Evolutionary conservation across 2,113 vertebrate species (phyloP), one percentile per base, ranked within the genome.

Genomic region (Morone chrysops): DNA sequence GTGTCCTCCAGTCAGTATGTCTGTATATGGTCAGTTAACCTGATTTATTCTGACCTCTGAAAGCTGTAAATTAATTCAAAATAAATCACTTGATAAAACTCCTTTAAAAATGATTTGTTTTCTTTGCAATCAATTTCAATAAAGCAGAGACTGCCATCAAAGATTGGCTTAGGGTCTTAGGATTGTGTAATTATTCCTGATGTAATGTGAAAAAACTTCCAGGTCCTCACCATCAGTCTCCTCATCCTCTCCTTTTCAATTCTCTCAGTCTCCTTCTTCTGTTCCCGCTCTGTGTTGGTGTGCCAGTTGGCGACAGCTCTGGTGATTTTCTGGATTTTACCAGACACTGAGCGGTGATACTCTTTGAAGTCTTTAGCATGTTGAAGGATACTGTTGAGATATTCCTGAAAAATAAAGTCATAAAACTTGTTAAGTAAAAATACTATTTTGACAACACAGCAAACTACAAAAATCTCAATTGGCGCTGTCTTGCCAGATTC

Each of bases 301-400:
- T 99, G 98, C 98, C 98, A 99, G 62, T 95, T 99, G 38, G 96
- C 97, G 73, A 99, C 96, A 2, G 98, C 97, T 92, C 98, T 96
- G 68, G 97, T 97, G 67, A 99, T 96, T 71, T 99, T 99, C 93
- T 99, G 98, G 70, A 97, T 97, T 94, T 99, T 99, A 4, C 97
- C 98, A 0, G 98, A 96, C 0, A 99, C 96, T 0, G 98, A 99
- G 1, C 98, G 96, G 87, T 99, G 98, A 76, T 98, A 99, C 57
- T 99, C 98, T 70, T 99, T 99, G 88, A 99, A 99, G 95, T 99
- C 98, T 89, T 99, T 99, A 41, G 98, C 98, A 92, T 99, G 98
- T 78, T 99, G 98, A 67, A 99, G 93, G 76, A 99, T 99, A 72
- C 98, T 99, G 81, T 99, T 99, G 65, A 99, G 96, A 89, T 99